Percentiles rank a stretch among this genome's conserved stretches.
These are phyloP conservation scores for Lepidocyrtoides sp. DNA, from an alignment of 2,888 invertebrate species.

Conservation along the genomic window DNA sequence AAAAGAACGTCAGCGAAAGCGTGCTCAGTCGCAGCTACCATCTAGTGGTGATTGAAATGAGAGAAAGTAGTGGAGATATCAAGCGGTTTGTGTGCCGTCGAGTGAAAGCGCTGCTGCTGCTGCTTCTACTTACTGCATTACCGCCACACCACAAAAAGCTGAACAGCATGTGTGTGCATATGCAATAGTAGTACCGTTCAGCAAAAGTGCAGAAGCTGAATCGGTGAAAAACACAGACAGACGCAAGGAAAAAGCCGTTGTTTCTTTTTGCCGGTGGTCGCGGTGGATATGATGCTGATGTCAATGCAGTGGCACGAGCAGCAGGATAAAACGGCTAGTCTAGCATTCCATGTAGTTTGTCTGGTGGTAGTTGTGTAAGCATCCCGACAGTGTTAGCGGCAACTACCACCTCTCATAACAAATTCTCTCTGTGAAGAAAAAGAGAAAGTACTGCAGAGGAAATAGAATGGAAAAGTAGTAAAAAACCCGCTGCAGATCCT, in stretches of 20 bases:
- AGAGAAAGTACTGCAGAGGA: conserved; percentile 74
- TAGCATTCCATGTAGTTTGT: neutral
- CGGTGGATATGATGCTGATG: conserved; percentile 30
- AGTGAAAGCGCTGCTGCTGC: conserved; percentile 34
- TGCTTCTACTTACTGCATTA: conserved; percentile 41
- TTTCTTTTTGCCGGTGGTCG: conserved; percentile 39
- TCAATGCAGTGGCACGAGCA: conserved; percentile 50
- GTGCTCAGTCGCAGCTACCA: neutral
- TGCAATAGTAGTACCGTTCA: neutral
- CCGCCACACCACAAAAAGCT: conserved; percentile 3
- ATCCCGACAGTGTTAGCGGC: too few relatives aligned
- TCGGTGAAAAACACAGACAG: neutral
- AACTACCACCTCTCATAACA: too few relatives aligned
- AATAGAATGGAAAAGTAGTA: conserved; percentile 60
- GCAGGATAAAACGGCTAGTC: neutral
- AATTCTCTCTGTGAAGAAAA: neutral
- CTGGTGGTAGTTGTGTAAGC: neutral
- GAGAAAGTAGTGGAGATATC: neutral
- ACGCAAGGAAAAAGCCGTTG: neutral
- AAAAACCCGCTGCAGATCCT: conserved; percentile 82
- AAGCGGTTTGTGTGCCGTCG: neutral
- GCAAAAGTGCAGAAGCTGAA: neutral
- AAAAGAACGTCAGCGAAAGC: neutral
- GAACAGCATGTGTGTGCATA: neutral
- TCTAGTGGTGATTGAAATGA: neutral